Percentiles rank a stretch among this genome's conserved stretches.
Conservation (phyloP, 23 tunicate species). For the Ciona savignyi region DNA sequence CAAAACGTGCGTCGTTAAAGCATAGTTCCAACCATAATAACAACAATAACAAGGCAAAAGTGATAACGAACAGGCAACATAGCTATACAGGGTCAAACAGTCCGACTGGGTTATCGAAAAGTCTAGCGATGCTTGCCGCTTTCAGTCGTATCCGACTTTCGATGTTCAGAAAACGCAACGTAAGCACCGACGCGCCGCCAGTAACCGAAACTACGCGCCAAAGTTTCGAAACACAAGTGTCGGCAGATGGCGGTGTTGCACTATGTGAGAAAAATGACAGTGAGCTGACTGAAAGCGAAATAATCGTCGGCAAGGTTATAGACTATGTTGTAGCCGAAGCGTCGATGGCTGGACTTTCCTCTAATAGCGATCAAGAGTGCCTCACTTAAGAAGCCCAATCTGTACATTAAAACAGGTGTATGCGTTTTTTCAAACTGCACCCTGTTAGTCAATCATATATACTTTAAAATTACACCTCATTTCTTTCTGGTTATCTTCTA, state of each 20-base stretch:
- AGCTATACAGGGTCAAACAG: not conserved
- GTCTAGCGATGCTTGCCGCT: conserved; percentile 17
- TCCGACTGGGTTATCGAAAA: not conserved
- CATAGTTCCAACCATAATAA: not conserved
- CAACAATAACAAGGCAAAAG: not conserved
- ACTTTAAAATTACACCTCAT: too few species aligned
- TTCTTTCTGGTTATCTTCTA: too few species aligned
- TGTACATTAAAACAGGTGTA: too few species aligned
- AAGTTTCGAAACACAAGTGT: conserved; percentile 11
- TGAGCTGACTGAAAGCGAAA: not conserved
- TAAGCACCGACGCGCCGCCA: not conserved
- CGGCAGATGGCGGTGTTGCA: conserved; percentile 11
- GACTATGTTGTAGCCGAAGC: not conserved
- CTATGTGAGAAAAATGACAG: conserved; percentile 1
- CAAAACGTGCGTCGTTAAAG: not conserved
- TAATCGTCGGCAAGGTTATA: not conserved
- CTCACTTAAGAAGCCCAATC: too few species aligned
- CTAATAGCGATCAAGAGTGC: not conserved
- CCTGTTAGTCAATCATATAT: too few species aligned
- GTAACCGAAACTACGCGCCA: not conserved
- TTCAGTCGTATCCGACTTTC: conserved; percentile 8
- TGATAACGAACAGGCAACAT: not conserved
- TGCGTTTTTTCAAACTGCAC: too few species aligned
- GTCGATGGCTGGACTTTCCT: not conserved
- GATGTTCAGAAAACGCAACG: conserved; percentile 1